Conservation (phyloP, 2,113 vertebrate species). For the Erpornis zantholeuca region DNA sequence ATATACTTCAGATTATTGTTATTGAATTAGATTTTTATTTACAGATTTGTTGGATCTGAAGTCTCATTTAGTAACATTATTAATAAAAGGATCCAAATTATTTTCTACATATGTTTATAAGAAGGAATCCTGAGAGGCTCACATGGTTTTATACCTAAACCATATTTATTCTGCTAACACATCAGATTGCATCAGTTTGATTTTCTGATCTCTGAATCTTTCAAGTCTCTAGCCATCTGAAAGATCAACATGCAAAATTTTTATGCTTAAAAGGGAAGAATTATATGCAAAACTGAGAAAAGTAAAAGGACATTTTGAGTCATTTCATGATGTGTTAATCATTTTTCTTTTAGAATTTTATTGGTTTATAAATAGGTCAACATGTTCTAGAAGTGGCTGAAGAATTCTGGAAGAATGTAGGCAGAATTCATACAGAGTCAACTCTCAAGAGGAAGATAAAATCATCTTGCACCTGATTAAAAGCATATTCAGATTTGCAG, state of each 20-base stretch:
- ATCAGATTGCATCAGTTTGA: fast-evolving
- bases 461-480: slow-evolving; percentile 4
- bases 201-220: background rate
- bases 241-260: background rate
- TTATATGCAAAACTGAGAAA: background rate
- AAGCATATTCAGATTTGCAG: background rate
- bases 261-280: background rate
- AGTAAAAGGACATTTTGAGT: background rate
- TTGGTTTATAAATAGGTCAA: slow-evolving; percentile 29
- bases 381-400: background rate
- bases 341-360: background rate
- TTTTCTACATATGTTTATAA: background rate
- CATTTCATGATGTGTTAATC: background rate
- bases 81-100: background rate
- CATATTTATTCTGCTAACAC: background rate
- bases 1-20: background rate
- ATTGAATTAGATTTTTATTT: background rate
- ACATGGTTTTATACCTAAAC: background rate
- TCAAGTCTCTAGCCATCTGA: background rate
- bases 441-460: background rate
- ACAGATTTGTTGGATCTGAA: background rate
- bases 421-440: slow-evolving; percentile 25
- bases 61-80: background rate
- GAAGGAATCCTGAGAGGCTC: background rate
- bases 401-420: slow-evolving; percentile 8